Base-by-base conservation (phyloP, 2,888 invertebrate genomes). In the Tachina grossa region DNA sequence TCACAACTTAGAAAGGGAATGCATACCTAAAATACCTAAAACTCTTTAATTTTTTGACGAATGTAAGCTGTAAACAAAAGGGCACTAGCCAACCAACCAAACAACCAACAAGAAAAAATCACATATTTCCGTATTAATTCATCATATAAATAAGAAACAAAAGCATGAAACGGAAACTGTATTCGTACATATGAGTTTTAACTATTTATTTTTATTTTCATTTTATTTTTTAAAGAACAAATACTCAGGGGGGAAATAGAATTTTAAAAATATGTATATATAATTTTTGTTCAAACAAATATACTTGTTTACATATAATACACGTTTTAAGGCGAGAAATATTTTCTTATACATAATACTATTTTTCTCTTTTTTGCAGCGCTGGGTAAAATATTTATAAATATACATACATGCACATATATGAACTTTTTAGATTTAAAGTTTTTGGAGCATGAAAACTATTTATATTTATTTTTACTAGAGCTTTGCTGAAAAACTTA, bases 101-200 rank as follows among this genome's bases (percentile, higher is more conserved):
- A 19, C 41, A 66, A 13, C 41, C 22, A 59, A 13, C 6, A 41
- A 1, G 11, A 9, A 57, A 66, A 47, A 59, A 19, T 14, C 65
- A 66, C 59, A 51, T 39, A 71, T 41, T 71, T 79, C 79, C 71
- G 71, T 71, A 41, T 79, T 77, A 77, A 68, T 72, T 69, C 47
- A 53, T 31, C 43, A 55, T 45, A 69, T 69, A 69, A 63, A 69
- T 65, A 45, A 39, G 14, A 22, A 63, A 63, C 22, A 75, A 53
- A 72, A 51, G 9, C 10, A 22, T 14, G 45, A 47, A 47, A 65
- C n/a, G 14, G 16, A 51, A 51, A 6, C 51, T 55, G 9, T 11
- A 11, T 11, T 41, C 16, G 41, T 22, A 14, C 41, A 41, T 74
- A 19, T 59, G 61, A 74, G 19, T 61, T 74, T 72, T 47, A 59